Conservation (phyloP, 1,140 invertebrate species). For the Drosophila albomicans region DNA sequence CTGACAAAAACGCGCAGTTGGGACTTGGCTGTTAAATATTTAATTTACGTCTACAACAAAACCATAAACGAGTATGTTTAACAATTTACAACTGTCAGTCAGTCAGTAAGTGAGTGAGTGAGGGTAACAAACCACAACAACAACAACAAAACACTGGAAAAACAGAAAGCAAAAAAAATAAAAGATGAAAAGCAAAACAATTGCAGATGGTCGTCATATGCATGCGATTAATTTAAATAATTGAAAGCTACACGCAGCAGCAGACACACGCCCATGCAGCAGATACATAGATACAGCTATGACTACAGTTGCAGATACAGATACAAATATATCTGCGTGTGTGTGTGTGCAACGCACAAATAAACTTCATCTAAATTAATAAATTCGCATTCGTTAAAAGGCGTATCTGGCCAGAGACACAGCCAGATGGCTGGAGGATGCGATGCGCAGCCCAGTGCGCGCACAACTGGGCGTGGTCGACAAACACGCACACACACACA, state of each 20-base stretch:
- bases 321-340: not conserved
- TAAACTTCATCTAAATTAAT: constrained; percentile 46
- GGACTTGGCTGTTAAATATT: constrained; percentile 20
- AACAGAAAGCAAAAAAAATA: not conserved
- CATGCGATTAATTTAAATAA: constrained; percentile 51
- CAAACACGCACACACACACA: constrained; percentile 13
- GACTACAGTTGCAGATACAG: constrained; percentile 17
- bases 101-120: not conserved
- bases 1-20: not conserved
- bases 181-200: constrained; percentile 9
- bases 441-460: constrained; percentile 25
- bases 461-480: constrained; percentile 21
- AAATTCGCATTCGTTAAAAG: constrained; percentile 44
- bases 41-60: constrained; percentile 8
- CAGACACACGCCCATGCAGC: not conserved
- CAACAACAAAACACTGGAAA: not conserved
- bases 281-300: constrained; percentile 11
- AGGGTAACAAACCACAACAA: too few species aligned
- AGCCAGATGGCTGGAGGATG: constrained; percentile 24
- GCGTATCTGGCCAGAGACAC: constrained; percentile 7
- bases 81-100: constrained; percentile 19
- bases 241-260: constrained; percentile 33
- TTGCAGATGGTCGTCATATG: constrained; percentile 25
- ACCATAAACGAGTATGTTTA: constrained; percentile 1
- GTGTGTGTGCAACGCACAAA: constrained; percentile 1